Base-by-base conservation (phyloP, 1,140 invertebrate genomes). In the Tribolium castaneum region DNA sequence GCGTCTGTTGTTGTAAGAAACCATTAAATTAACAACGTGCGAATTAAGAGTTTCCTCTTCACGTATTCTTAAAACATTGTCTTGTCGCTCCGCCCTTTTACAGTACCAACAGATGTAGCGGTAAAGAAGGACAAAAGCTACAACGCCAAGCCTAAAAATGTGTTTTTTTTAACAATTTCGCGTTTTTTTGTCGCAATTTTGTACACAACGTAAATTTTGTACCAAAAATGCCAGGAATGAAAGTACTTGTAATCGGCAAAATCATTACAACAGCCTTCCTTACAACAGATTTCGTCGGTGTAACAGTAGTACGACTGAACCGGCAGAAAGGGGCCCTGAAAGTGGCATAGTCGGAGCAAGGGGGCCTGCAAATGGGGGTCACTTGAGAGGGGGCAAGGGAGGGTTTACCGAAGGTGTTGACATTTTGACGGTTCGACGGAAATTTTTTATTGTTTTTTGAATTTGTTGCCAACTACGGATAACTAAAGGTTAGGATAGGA, bases 141-240 rank as follows among this genome's bases (percentile, higher is more conserved):
- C n/a, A 6, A 66, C 13, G 0, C 59, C 59, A 5, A 66, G 30
- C 30, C 59, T 66, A 34, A 14, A 22, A 35, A 35, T 13, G 7
- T 34, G 12, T 13, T 45, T 45, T 45, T 45, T 45, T 45, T 3
- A 30, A 62, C 10, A 13, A 35, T 6, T 34, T 66, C n/a, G 10
- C 35, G 3, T 10, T 66, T 6, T 35, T n/a, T 35, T 2, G 3
- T 3, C 59, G 19, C 16, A 66, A 7, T 25, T 34, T 2, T 22
- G 22, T 66, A 66, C 59, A 66, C 59, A 35, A 66, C 13, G 12
- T 66, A 66, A 66, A 66, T 66, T 66, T 66, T 66, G 59, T 66
- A 66, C 59, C 59, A 66, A 30, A 66, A 66, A 66, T 66, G 30
- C 59, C 59, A 66, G 2, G 59, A 66, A 25, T 66, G 25, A 12